Evolutionary conservation across 2,797 vertebrate genomes (phyloP), one percentile per base, ranked within the genome.

Genomic region (Microtus californicus): DNA sequence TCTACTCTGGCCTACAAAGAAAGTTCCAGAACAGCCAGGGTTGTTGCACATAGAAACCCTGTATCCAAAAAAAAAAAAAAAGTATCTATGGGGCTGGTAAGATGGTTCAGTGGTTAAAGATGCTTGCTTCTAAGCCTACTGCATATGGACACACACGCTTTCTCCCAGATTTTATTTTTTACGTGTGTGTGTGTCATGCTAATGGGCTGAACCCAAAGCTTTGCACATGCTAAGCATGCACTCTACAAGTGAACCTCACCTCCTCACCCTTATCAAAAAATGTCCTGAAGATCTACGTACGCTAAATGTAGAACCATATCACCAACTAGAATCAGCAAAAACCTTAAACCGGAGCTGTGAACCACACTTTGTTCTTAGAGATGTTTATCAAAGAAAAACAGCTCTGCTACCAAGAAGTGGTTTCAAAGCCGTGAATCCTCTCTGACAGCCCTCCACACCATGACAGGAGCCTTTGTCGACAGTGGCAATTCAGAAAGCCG

Each of bases 331-430:
- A 92, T 82, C 86, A 81, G 54, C 76, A 21, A 45, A 93, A 94
- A 73, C 31, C 2, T 17, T 73, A 80, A 93, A 37, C 54, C 1
- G 37, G 19, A 81, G 74, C 65, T 29, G 0, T 79, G 61, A 97
- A 83, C 29, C 43, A 83, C 54, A 71, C 81, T 81, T 92, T 95
- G 74, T 67, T 82, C 51, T 95, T 59, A 90, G 59, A n/a, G 61
- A 74, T 51, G 63, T 43, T 69, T 81, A 78, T 90, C 61, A 91
- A 59, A 92, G 88, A 54, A 89, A 90, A 93, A 93, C 61, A 96
- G 61, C 40, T 85, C 48, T 51, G n/a, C 45, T 48, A 45, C 2
- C 37, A 78, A 89, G 17, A 81, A 90, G 19, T 80, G 7, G 83
- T 86, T 78, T 93, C 45, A 85, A 94, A 96, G 87, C 37, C 43